Evolutionary conservation across 2,797 vertebrate species (phyloP), one percentile per base, ranked within the genome.

Genomic region (Fringilla coelebs): DNA sequence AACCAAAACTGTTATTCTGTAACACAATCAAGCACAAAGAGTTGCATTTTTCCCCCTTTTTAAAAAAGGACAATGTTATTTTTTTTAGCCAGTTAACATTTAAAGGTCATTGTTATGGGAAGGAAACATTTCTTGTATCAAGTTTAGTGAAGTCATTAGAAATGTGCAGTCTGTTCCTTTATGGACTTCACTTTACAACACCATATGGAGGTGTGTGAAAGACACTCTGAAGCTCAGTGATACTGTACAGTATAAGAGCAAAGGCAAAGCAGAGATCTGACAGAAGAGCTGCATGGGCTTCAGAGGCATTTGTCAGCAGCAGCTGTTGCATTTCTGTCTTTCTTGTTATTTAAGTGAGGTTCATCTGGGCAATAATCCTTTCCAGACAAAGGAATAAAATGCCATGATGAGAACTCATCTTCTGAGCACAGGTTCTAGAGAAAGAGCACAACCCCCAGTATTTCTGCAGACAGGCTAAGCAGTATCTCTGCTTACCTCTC

Each of bases 1-100:
- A 48, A 92, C 79, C 83, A 73, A 63, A 90, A 67, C 2, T 12
- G 48, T 63, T 91, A 66, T 62, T 94, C 38, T 73, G 41, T 85
- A 92, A 78, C 72, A 94, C 66, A 93, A 28, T 73, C 61, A 70
- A 93, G 60, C 49, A 88, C 26, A 38, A 79, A 68, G 72, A 94
- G 67, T 54, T 70, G 58, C 36, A 40, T 88, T 88, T 85, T 14
- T 40, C 34, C 41, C 2, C 10, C 22, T 83, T 65, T 89, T 89
- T 48, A 32, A 77, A 91, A 72, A 85, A 79, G 48, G 80, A 92
- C 77, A 79, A 80, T 38, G 51, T 91, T 90, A 41, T 85, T 90
- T 93, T 94, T 96, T 96, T 93, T 36, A 85, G 49, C 75, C 73
- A 91, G 72, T 94, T 96, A 96, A 95, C 95, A 96, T 97, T 96